These are phyloP conservation scores for Hemiprocne comata DNA, from an alignment of 2,113 vertebrate genomes.

Conservation along the genomic window DNA sequence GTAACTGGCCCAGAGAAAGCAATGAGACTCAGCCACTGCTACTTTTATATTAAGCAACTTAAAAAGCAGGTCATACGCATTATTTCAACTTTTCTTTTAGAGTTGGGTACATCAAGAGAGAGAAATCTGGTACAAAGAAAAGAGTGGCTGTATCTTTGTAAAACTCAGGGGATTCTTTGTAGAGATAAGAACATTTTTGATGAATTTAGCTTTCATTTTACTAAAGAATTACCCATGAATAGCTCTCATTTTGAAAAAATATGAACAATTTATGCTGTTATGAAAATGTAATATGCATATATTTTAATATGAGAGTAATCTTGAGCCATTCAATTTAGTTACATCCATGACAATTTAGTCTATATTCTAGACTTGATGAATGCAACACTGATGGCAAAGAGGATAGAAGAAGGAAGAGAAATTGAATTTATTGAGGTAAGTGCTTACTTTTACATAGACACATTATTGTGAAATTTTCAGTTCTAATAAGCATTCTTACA, in stretches of 20 bases:
- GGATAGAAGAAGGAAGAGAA: background rate
- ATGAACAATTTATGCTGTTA: background rate
- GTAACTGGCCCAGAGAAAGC: slow-evolving; percentile 44
- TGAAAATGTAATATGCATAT: background rate
- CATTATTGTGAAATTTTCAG: background rate
- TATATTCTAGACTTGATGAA: background rate
- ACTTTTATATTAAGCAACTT: slow-evolving; percentile 20
- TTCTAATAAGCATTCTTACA: background rate
- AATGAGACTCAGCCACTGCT: slow-evolving; percentile 6
- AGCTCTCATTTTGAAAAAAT: background rate
- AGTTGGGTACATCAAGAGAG: background rate
- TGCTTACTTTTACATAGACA: background rate
- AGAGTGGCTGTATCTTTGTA: background rate
- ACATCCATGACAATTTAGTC: background rate
- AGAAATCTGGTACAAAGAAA: background rate
- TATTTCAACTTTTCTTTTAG: background rate
- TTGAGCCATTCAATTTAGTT: background rate
- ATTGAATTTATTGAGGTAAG: background rate
- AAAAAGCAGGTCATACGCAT: background rate
- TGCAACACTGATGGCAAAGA: background rate
- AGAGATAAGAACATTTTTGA: background rate
- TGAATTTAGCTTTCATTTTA: slow-evolving; percentile 16
- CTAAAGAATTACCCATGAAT: background rate
- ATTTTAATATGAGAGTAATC: background rate
- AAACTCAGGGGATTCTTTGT: background rate